Evolutionary conservation across 1,140 invertebrate species (phyloP), one percentile per base, ranked within the genome.

Genomic region (Calliphora vicina): DNA sequence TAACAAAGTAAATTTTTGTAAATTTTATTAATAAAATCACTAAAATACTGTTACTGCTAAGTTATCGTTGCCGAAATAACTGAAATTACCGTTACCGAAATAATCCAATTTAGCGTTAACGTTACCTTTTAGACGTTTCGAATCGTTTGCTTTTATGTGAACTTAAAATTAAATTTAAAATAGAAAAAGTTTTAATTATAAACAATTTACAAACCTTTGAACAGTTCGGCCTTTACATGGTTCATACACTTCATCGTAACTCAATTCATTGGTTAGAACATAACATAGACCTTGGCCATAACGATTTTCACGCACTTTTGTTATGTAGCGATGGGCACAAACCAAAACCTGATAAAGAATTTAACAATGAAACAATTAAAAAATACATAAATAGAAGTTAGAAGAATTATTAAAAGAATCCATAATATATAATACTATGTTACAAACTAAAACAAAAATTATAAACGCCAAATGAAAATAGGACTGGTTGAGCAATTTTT

Each of bases 261-360:
- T 93, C 27, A 99, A 91, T 76, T 95, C 91, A 85, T 96, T 94
- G 23, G 92, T 93, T 42, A 98, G 92, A 20, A 96, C 95, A 88
- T 98, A 97, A 91, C 97, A 99, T 1, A 97, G 93, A 1, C 98
- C 98, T 87, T 95, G 93, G 2, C 97, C 97, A 92, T 95, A 96
- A 85, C 95, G 95, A 43, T 93, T 95, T 84, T 96, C 94, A 1
- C 92, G 91, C 4, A 92, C 92, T 86, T 93, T 94, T 1, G 93
- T 93, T 84, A 96, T 95, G 85, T 96, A 94, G 84, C 97, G 94
- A 92, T 99, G 97, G 57, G 97, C 98, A 91, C 98, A 99, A 10
- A 98, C 96, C 92, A 98, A 83, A 9, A 90, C 89, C 90, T 91
- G 50, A 42, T 25, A 25, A 71, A 26, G n/a, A 82, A 73, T 13